A percentile compares a stretch with the other conserved stretches of the same genome.
phyloP scores from a whole-genome alignment of 1,140 invertebrate genomes.

The Nasonia giraulti region DNA sequence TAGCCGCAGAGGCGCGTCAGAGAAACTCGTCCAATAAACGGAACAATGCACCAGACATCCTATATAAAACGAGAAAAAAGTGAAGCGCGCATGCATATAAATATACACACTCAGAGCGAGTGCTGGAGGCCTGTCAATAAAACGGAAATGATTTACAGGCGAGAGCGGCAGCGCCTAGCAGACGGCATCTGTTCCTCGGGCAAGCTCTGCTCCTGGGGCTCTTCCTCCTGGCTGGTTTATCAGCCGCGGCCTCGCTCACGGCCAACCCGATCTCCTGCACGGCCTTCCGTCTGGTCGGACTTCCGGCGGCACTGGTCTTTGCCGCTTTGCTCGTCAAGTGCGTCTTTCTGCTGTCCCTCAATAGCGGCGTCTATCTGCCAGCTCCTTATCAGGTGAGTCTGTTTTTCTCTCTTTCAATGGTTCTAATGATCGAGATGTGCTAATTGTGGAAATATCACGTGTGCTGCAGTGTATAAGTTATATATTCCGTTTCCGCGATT shows the following conservation, averaged over 20 bases:
- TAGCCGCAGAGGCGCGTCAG: neutral
- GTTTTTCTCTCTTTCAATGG: neutral
- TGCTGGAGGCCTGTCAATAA: neutral
- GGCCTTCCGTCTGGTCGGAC: conserved; percentile 88
- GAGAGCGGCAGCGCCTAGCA: conserved; percentile 86
- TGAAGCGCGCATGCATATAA: neutral
- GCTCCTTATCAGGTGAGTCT: conserved; percentile 85
- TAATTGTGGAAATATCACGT: no score
- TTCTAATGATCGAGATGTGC: no score
- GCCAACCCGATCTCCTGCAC: conserved; percentile 89
- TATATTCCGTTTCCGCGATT: no score
- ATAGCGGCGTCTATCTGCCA: conserved; percentile 93
- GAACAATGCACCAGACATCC: neutral
- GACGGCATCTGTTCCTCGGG: conserved; percentile 91
- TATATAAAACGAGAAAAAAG: neutral
- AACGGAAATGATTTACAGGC: conserved; percentile 70
- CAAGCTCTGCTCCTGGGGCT: conserved; percentile 92
- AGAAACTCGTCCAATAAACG: conserved; percentile 13
- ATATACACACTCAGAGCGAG: neutral
- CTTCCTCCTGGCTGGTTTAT: conserved; percentile 87
- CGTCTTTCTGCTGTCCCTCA: conserved; percentile 92
- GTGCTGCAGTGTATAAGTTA: no score
- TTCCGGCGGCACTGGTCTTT: conserved; percentile 92
- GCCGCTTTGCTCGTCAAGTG: conserved; percentile 94
- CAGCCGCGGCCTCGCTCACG: conserved; percentile 85